Evolutionary conservation across 2,888 invertebrate genomes (phyloP), one percentile per base, ranked within the genome.

Genomic region (Scotopteryx bipunctaria): DNA sequence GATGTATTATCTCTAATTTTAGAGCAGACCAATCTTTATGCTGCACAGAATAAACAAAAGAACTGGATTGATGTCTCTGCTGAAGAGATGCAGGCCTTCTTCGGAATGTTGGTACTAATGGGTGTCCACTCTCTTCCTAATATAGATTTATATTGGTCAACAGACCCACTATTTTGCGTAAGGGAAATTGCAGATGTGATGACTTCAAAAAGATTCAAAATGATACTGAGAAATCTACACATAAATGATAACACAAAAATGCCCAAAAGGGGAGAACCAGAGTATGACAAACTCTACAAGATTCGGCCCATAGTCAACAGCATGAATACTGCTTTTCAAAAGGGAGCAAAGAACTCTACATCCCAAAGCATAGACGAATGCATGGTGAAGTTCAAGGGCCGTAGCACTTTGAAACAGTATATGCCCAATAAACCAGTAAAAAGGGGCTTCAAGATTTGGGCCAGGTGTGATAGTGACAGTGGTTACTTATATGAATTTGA

Each of bases 21-120:
- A 21, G 51, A 55, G 32, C 58, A 58, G 42, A 58, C 55, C n/a
- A 58, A 57, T 44, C 21, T 48, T 5, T 55, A 57, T 45, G 57
- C 54, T 44, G 40, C 35, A 32, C 57, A 54, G 41, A 52, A 55
- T 19, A 45, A 46, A 42, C 47, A n/a, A 67, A 37, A 43, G 27
- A 37, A 51, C 40, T 54, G 53, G 54, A 38, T 41, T 31, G 38
- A 49, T 49, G 49, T 53, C 36, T 41, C 44, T 48, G 41, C 19
- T 41, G 44, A 33, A 41, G 52, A 53, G 33, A 57, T 57, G 17
- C 36, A 52, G 48, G 46, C 50, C 13, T 48, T 48, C 29, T 43
- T 54, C 9, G 53, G 57, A 48, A 38, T 43, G 37, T 38, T 52
- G 38, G 21, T 54, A 25, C 29, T 54, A 15, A 57, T 53, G n/a